Base-by-base conservation (phyloP, 1,140 invertebrate genomes). In the Zaprionus kolodkinae region DNA sequence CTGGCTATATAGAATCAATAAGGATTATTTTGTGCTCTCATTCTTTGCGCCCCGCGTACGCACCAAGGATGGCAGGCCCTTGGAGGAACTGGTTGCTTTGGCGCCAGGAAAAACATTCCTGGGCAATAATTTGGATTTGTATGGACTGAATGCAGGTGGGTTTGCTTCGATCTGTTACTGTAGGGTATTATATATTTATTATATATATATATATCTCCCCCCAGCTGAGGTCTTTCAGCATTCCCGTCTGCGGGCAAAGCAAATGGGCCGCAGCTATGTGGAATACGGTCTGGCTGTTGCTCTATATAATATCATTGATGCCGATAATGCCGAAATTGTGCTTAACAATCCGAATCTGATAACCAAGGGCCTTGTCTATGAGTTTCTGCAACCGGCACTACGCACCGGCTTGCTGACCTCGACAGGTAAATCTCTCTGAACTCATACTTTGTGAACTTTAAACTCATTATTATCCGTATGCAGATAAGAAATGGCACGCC, bases 401-500 rank as follows among this genome's bases (percentile, higher is more conserved):
- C 93, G 94, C 11, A 94, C 93, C 2, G 96, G 96, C n/a, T 88
- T 96, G 3, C 84, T 96, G 0, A 95, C 94, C 3, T 95, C 94
- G 40, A 77, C 92, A 65, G 96, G 96, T 76, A 50, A 6, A 10
- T 15, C 0, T 11, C 1, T 10, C 10, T 15, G n/a, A 7, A 7
- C n/a, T 0, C 36, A n/a, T 25, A 25, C 15, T 30, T 0, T 15
- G n/a, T 30, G n/a, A 48, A 3, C 0, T 11, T 12, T 12, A 0
- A 9, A 10, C n/a, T 56, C 21, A 50, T 12, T 25, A 21, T 21
- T 1, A 21, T 21, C 21, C 27, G 21, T 2, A 50, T 30, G 36
- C 50, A 91, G 91, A 66, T 73, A 91, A 93, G 12, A 97, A 97
- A 93, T 99, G 97, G 97, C 94, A 95, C 38, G 78, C 86, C 0